Evolutionary conservation across 2,888 invertebrate species (phyloP).

Genomic region (Notodromas monacha): DNA sequence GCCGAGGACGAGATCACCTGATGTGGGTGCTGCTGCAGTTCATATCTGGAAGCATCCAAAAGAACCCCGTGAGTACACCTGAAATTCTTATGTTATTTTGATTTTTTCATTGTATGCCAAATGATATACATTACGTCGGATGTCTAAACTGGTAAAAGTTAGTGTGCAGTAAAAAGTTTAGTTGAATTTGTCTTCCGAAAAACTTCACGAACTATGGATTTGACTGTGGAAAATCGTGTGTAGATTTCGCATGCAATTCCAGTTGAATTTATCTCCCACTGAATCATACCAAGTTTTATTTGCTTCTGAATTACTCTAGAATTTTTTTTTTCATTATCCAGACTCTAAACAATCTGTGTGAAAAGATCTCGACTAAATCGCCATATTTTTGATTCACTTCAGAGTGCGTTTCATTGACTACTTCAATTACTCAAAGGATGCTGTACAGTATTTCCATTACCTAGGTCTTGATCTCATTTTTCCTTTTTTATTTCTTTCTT

Average conservation of each 20-base stretch:
- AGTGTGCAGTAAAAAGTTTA: too few species aligned
- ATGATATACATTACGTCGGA: too few species aligned
- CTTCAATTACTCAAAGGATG: background rate
- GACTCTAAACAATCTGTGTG: too few species aligned
- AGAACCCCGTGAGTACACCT: constrained; percentile 34
- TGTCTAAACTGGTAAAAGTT: too few species aligned
- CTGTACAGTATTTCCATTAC: constrained; percentile 1
- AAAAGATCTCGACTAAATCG: too few species aligned
- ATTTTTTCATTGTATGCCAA: constrained; percentile 5
- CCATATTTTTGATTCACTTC: too few species aligned
- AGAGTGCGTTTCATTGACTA: background rate
- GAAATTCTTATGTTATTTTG: background rate
- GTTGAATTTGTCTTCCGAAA: background rate
- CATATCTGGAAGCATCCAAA: constrained; percentile 78
- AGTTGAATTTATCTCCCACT: too few species aligned
- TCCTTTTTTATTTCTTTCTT: constrained; percentile 13
- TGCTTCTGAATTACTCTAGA: too few species aligned
- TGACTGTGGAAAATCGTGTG: background rate
- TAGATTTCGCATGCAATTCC: too few species aligned
- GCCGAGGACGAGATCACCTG: constrained; percentile 74
- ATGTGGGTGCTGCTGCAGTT: constrained; percentile 96
- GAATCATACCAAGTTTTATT: too few species aligned
- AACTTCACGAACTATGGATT: background rate
- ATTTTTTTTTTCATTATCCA: too few species aligned
- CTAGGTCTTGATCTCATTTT: constrained; percentile 8